phyloP scores from a whole-genome alignment of 2,888 invertebrate genomes.

The Hydroisotoma schaefferi region DNA sequence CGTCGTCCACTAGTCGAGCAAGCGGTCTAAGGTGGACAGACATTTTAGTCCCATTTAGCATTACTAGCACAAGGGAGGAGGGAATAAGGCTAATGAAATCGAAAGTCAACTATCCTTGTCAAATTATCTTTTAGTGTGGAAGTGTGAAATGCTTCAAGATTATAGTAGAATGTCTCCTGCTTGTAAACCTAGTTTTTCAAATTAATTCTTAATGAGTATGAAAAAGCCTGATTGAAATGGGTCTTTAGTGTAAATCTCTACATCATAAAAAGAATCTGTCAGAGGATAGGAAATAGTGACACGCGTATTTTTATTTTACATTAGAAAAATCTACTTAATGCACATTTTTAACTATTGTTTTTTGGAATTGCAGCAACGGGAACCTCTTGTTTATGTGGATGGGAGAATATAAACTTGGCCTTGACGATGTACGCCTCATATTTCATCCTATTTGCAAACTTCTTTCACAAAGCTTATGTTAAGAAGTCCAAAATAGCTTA shows the following conservation, averaged over 20 bases:
- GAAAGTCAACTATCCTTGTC: not conserved
- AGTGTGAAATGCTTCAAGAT: not conserved
- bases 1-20: no score
- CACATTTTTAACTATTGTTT: not conserved
- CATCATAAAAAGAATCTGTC: not conserved
- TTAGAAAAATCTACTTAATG: not conserved
- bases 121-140: no score
- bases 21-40: no score
- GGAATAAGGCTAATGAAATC: not conserved
- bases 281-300: not conserved
- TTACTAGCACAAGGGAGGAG: no score
- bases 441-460: slow-evolving; percentile 85
- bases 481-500: slow-evolving; percentile 43
- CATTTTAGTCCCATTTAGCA: no score
- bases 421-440: slow-evolving; percentile 93
- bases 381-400: slow-evolving; percentile 15
- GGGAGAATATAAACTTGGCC: slow-evolving; percentile 74
- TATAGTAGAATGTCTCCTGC: not conserved
- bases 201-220: no score
- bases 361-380: slow-evolving; percentile 1
- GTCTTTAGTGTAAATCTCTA: no score
- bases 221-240: no score
- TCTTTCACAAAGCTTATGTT: slow-evolving; percentile 88
- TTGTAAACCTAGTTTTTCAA: not conserved
- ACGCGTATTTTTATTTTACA: not conserved